Evolutionary conservation across 2,113 vertebrate genomes (phyloP).

Genomic region (Columba janthina): DNA sequence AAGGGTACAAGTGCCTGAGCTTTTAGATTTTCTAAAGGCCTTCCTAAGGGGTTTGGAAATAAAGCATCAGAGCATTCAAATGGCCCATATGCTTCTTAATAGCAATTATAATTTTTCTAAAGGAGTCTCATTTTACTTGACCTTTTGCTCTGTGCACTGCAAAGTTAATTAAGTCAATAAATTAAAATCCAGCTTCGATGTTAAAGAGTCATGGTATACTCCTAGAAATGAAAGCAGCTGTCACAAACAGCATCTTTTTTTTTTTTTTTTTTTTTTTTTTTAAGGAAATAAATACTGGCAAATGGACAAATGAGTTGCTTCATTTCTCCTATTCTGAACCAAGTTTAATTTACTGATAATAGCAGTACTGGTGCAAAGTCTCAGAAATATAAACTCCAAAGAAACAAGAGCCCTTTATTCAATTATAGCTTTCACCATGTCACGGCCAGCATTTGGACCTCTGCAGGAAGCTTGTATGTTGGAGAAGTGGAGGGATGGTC

Average conservation of each 20-base stretch:
- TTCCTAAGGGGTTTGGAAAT: neutral
- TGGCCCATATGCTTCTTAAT: neutral
- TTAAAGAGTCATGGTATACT: neutral
- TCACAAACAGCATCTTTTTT: neutral
- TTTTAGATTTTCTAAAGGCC: neutral
- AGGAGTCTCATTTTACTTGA: slow-evolving; percentile 29
- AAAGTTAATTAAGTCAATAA: slow-evolving; percentile 14
- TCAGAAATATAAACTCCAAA: slow-evolving; percentile 4
- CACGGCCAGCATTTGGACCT: neutral
- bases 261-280: neutral
- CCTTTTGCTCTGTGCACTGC: neutral
- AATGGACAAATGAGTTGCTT: neutral
- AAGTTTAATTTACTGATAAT: neutral
- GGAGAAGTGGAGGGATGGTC: neutral
- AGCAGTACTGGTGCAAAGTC: neutral
- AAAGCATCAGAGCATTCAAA: neutral
- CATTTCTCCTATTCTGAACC: neutral
- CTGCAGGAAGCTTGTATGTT: neutral
- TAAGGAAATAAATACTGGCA: neutral
- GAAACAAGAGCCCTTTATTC: neutral
- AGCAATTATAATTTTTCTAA: slow-evolving; percentile 1
- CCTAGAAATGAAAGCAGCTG: slow-evolving; percentile 32
- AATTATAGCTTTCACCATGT: neutral
- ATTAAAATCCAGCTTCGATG: slow-evolving; percentile 34
- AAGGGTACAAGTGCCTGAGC: neutral